Conservation (phyloP, 2,113 vertebrate genomes). For the Papio anubis region DNA sequence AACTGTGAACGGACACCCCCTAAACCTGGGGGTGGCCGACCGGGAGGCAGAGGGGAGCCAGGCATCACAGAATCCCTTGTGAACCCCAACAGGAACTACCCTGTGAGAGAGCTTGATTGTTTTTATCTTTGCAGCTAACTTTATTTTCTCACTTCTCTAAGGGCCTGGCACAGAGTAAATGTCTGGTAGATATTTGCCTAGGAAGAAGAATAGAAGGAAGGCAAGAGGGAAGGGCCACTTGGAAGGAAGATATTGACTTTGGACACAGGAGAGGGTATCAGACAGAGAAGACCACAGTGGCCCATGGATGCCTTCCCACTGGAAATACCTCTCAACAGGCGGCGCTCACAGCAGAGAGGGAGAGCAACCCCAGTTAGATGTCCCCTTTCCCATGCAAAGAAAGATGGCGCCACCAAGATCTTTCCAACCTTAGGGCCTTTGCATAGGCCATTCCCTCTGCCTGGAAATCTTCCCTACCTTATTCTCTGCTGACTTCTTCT, state of each 20-base stretch:
- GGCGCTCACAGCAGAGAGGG: background rate
- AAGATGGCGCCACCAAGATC: background rate
- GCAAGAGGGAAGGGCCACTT: background rate
- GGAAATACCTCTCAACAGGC: background rate
- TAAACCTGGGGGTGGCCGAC: background rate
- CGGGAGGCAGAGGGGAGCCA: too few relatives aligned
- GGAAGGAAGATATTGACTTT: background rate
- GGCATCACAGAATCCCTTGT: background rate
- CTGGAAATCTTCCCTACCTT: background rate
- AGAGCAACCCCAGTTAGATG: accelerated
- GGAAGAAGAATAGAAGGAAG: background rate
- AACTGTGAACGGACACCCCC: background rate
- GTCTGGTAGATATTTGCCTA: accelerated
- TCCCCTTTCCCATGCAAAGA: background rate
- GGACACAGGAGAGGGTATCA: background rate
- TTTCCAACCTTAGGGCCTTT: background rate
- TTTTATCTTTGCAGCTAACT: background rate
- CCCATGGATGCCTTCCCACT: background rate
- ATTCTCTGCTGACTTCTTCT: background rate
- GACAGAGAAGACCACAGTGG: background rate
- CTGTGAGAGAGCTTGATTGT: background rate
- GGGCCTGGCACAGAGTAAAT: too few relatives aligned
- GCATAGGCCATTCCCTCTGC: background rate
- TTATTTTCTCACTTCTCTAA: background rate
- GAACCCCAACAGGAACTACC: background rate